A percentile compares a stretch with the other conserved stretches of the same genome.
These are phyloP conservation scores for Lophura nycthemera DNA, from an alignment of 2,113 vertebrate species.

Conservation along the genomic window DNA sequence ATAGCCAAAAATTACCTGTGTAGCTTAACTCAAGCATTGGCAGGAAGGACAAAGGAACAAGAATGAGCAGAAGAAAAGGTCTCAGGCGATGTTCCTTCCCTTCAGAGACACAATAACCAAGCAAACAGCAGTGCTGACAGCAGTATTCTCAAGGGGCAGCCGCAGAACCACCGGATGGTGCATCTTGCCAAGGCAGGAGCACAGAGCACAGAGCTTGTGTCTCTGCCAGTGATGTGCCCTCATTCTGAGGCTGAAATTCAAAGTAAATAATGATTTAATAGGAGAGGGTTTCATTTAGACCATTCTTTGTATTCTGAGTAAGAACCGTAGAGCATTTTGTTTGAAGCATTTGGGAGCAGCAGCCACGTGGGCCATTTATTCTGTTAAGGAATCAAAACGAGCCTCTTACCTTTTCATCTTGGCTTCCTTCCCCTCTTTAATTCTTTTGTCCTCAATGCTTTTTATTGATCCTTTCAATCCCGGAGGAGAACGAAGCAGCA, in stretches of 20 bases:
- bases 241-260: not conserved
- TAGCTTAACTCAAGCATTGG: not conserved
- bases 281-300: not conserved
- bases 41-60: not conserved
- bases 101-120: not conserved
- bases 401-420: not conserved
- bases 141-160: not conserved
- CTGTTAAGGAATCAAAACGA: not conserved
- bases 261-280: not conserved
- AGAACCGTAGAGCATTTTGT: not conserved
- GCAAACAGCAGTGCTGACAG: not conserved
- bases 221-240: not conserved
- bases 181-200: not conserved
- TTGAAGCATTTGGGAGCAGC: not conserved
- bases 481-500: not conserved
- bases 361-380: not conserved
- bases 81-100: not conserved
- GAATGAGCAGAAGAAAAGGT: not conserved
- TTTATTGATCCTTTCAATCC: not conserved
- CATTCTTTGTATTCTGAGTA: not conserved
- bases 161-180: accelerated
- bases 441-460: not conserved
- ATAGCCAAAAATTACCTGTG: not conserved
- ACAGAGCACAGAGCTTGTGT: not conserved
- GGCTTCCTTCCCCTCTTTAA: not conserved